Evolutionary conservation across 1,140 invertebrate species (phyloP).

Genomic region (Eriocheir sinensis): DNA sequence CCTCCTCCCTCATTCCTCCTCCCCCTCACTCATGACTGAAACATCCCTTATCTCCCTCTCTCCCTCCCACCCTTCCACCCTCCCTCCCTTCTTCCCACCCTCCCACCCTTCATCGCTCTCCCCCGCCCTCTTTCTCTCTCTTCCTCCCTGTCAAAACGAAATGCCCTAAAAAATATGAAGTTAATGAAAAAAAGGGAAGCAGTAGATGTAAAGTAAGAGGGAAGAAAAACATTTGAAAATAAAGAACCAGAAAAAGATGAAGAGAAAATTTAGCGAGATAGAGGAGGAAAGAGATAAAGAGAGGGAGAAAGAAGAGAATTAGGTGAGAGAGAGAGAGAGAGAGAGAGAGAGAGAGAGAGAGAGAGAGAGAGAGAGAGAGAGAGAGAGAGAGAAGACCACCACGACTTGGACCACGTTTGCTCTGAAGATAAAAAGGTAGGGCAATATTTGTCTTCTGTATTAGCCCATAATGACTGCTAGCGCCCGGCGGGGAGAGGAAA

Average conservation of each 20-base stretch:
- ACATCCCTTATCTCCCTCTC: neutral
- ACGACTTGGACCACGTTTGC: conserved; percentile 8
- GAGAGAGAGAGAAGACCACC: neutral
- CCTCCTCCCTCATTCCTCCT: neutral
- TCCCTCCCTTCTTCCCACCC: neutral
- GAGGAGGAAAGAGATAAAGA: conserved; percentile 15
- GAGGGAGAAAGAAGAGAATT: neutral
- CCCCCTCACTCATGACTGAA: neutral
- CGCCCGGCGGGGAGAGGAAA: neutral
- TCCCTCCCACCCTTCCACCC: too few species aligned
- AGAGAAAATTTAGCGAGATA: neutral
- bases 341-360: conserved; percentile 9
- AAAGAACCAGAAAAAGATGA: neutral
- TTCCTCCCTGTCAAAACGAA: neutral
- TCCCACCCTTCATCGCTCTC: neutral
- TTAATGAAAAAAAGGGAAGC: neutral
- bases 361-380: neutral
- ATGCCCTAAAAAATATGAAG: neutral
- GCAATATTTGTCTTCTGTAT: conserved; percentile 59
- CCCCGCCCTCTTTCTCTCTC: conserved; percentile 9
- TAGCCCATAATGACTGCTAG: conserved; percentile 57
- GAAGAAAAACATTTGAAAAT: neutral
- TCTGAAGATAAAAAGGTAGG: conserved; percentile 51
- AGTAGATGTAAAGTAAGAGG: neutral
- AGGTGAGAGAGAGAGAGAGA: neutral